Percentiles rank a stretch among this genome's conserved stretches.
Evolutionary conservation across 1,140 invertebrate species (phyloP).

Genomic region (Hylaeus volcanicus): DNA sequence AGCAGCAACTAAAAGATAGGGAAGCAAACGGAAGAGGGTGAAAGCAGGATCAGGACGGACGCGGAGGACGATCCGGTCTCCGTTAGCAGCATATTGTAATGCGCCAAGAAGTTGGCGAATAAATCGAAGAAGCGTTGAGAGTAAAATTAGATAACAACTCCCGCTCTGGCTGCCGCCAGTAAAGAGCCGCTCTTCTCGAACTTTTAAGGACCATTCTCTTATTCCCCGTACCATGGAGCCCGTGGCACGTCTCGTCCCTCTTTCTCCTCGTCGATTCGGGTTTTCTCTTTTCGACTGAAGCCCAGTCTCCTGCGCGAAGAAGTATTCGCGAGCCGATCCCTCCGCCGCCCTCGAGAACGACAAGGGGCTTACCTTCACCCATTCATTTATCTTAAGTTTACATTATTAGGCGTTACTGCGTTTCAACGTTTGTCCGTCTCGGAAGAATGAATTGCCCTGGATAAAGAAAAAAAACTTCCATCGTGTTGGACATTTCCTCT

Average conservation of each 20-base stretch:
- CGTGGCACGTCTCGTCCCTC: constrained; percentile 47
- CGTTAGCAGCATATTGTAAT: constrained; percentile 81
- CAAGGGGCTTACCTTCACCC: constrained; percentile 60
- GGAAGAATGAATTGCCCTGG: constrained; percentile 71
- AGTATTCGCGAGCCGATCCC: constrained; percentile 26
- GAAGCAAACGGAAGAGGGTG: constrained; percentile 27
- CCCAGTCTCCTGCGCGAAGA: constrained; percentile 10
- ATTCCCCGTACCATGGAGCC: constrained; percentile 65
- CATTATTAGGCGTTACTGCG: constrained; percentile 75
- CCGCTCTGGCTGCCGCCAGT: constrained; percentile 68
- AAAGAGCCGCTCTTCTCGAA: constrained; percentile 75
- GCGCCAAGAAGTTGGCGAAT: constrained; percentile 80
- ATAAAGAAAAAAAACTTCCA: constrained; percentile 42
- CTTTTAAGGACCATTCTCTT: constrained; percentile 80
- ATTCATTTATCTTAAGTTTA: constrained; percentile 70
- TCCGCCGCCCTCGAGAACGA: constrained; percentile 24
- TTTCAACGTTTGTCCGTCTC: constrained; percentile 72
- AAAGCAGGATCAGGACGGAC: constrained; percentile 48
- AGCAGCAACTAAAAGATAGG: constrained; percentile 15
- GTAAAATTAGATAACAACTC: constrained; percentile 82
- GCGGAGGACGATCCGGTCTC: constrained; percentile 69
- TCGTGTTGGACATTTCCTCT: neutral
- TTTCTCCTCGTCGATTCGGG: constrained; percentile 21
- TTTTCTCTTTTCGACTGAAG: constrained; percentile 19
- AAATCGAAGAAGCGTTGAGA: constrained; percentile 81